Evolutionary conservation across 2,797 vertebrate genomes (phyloP).

Genomic region (Microchirus variegatus): DNA sequence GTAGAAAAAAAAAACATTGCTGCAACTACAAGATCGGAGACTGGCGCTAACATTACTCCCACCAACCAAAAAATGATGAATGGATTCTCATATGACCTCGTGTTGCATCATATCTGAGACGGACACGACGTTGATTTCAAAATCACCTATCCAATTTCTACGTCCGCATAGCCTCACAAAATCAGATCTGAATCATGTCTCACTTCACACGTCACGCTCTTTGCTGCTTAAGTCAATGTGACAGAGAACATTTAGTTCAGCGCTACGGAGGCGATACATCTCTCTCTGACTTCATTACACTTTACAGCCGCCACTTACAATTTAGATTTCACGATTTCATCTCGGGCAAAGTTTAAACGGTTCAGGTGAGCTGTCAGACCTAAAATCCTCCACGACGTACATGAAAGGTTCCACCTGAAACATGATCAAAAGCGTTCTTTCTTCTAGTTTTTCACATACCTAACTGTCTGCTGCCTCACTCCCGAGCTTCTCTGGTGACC

Average conservation of each 20-base stretch:
- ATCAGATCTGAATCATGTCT: no score
- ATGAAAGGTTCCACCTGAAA: conserved; percentile 67
- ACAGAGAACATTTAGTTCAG: conserved; percentile 31
- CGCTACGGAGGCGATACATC: conserved; percentile 9
- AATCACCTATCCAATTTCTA: no score
- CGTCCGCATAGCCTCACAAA: no score
- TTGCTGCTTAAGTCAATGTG: conserved; percentile 14
- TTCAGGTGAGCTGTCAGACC: conserved; percentile 56
- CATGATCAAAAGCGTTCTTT: conserved; percentile 68
- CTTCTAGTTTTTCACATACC: conserved; percentile 62
- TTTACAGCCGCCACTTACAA: conserved; percentile 59
- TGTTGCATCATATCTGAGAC: no score
- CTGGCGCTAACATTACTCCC: no score
- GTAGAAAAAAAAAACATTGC: no score
- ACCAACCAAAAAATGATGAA: no score
- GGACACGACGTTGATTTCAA: no score
- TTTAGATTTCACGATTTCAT: conserved; percentile 58
- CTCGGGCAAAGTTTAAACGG: conserved; percentile 46
- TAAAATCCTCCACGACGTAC: conserved; percentile 65
- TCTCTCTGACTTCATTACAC: conserved; percentile 37
- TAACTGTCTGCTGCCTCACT: conserved; percentile 63
- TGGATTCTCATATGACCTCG: no score
- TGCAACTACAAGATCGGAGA: no score
- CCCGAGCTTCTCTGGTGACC: conserved; percentile 60
- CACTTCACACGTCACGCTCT: neutral